phyloP scores from a whole-genome alignment of 2,113 vertebrate species.

The Pteronura brasiliensis region DNA sequence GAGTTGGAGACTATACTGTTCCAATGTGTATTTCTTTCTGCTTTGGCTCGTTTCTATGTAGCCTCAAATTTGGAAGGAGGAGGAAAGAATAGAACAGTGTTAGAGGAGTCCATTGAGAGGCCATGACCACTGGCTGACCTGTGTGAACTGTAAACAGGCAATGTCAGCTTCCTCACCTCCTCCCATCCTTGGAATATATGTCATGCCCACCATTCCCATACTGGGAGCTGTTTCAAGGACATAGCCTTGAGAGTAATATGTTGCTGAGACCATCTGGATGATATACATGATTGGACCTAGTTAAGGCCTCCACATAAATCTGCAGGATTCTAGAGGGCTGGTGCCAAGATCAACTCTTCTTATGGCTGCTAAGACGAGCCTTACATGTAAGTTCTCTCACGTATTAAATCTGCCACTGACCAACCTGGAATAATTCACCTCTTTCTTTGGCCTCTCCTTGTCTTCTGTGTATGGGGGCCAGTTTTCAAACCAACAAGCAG shows the following conservation, averaged over 20 bases:
- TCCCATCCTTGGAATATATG: background rate
- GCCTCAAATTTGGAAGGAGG: background rate
- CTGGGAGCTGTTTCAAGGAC: background rate
- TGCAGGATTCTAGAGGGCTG: background rate
- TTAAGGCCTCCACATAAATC: background rate
- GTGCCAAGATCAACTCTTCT: background rate
- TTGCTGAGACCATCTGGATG: background rate
- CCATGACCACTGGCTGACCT: background rate
- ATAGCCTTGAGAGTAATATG: background rate
- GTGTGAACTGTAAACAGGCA: background rate
- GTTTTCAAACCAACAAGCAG: background rate
- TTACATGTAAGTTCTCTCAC: background rate
- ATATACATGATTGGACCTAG: background rate
- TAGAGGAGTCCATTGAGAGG: too few species aligned
- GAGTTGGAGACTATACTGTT: background rate
- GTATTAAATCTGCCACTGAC: background rate
- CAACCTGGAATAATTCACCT: background rate
- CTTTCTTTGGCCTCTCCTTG: background rate
- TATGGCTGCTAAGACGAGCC: background rate
- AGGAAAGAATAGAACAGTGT: background rate
- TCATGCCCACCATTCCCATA: background rate
- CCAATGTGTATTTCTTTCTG: background rate
- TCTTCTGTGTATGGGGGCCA: background rate
- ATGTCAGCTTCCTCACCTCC: background rate
- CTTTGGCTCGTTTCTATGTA: background rate